phyloP scores from a whole-genome alignment of 2,113 vertebrate genomes.

The Amia ocellicauda region DNA sequence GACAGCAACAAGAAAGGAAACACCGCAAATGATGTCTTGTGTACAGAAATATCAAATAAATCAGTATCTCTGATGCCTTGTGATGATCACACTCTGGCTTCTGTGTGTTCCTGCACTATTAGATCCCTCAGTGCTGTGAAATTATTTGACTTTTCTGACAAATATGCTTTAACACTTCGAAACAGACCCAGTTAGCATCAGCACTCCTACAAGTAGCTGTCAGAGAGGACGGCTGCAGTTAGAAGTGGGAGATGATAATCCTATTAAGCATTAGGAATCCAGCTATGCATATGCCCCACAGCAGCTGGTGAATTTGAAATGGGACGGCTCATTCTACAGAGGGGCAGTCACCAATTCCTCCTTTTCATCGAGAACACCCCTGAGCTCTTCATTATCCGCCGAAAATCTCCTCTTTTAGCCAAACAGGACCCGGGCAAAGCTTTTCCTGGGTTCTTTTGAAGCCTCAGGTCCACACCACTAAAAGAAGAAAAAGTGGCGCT shows the following conservation, averaged over 20 bases:
- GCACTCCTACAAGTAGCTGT: conserved; percentile 9
- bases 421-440: neutral
- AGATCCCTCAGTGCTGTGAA: too few species aligned
- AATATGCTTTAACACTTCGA: neutral
- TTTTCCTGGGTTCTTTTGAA: neutral
- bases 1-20: too few species aligned
- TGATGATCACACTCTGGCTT: too few species aligned
- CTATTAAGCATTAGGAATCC: conserved; percentile 43
- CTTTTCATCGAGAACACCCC: neutral
- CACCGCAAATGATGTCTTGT: too few species aligned
- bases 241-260: conserved; percentile 33
- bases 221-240: neutral
- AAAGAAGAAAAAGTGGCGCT: too few species aligned
- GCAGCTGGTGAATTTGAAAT: conserved; percentile 48
- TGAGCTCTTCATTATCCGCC: neutral
- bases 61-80: too few species aligned
- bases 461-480: neutral
- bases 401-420: neutral
- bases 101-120: too few species aligned
- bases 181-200: neutral
- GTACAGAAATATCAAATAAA: too few species aligned
- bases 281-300: conserved; percentile 45
- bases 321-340: conserved; percentile 26
- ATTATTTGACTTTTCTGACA: too few species aligned
- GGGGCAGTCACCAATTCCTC: conserved; percentile 4